phyloP scores from a whole-genome alignment of 2,888 invertebrate species.

The Leucophenga montana region DNA sequence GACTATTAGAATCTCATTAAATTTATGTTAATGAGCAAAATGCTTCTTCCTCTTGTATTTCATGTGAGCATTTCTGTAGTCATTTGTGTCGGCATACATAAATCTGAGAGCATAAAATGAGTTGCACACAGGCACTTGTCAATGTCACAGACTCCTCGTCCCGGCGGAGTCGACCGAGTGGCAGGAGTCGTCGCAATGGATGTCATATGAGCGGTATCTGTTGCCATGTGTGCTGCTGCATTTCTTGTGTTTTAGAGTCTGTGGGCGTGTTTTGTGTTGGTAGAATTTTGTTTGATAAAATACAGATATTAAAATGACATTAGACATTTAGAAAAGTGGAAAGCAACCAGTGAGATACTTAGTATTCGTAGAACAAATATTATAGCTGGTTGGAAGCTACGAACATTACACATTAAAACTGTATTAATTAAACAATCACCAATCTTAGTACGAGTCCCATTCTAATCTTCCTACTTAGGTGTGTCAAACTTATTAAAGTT shows the following conservation, averaged over 20 bases:
- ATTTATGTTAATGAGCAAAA: constrained; percentile 65
- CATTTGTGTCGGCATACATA: not conserved
- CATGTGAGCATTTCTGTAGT: not conserved
- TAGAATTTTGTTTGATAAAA: too few relatives aligned
- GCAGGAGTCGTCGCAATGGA: too few relatives aligned
- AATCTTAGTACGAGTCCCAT: too few relatives aligned
- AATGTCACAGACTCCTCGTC: constrained; percentile 56
- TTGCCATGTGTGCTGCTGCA: too few relatives aligned
- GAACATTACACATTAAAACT: too few relatives aligned
- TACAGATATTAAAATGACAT: constrained; percentile 50
- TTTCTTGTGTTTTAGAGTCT: too few relatives aligned
- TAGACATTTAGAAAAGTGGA: constrained; percentile 30
- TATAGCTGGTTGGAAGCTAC: too few relatives aligned
- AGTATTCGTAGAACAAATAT: too few relatives aligned
- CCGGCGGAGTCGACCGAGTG: constrained; percentile 35
- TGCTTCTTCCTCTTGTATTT: not conserved
- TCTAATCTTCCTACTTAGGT: too few relatives aligned
- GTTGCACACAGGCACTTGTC: constrained; percentile 57
- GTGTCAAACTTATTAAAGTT: too few relatives aligned
- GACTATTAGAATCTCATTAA: constrained; percentile 69
- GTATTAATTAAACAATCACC: too few relatives aligned
- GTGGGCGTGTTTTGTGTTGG: too few relatives aligned
- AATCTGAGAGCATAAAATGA: constrained; percentile 6
- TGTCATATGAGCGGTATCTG: not conserved
- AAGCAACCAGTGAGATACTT: not conserved